Base-by-base conservation (phyloP, 2,888 invertebrate genomes). In the Drosophila paracracens region DNA sequence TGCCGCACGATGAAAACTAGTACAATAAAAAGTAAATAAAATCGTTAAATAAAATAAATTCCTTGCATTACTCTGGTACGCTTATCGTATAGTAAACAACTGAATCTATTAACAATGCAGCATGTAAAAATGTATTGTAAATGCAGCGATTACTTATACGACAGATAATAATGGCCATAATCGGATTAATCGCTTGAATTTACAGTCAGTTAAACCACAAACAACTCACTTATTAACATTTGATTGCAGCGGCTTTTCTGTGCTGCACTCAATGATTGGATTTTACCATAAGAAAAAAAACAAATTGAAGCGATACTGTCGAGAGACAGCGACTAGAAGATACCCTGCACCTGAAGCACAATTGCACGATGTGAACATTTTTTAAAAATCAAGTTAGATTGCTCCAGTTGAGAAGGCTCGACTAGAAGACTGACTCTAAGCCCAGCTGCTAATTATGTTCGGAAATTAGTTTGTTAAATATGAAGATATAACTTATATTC, bases 151-250 rank as follows among this genome's bases (percentile, higher is more conserved):
- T 58, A 61, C 63, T 53, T 54, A 62, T 65, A 25, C 16, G 59
- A 31, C 62, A 48, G 43, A 58, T 79, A 65, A 76, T 72, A 59
- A 35, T 31, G 31, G 52, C 33, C 40, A 35, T 68, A 76, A 76
- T 57, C 59, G 51, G 59, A 72, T 80, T 80, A 78, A 78, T 76
- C 60, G 81, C 36, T 38, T 48, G 43, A 31, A 33, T 65, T 80
- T 59, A 72, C 65, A 72, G 51, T 25, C 76, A 63, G 54, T 78
- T 72, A 33, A 76, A 48, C 73, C 81, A 52, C 76, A 65, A 29
- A n/a, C 56, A 50, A 68, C 29, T 53, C 73, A 81, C 76, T 78
- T 76, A 80, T 63, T 68, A 68, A 67, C 64, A 64, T 64, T 80
- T 67, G 67, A 83, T 81, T 81, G 79, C 56, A 54, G 35, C 62